Evolutionary conservation across 2,113 vertebrate species (phyloP), one percentile per base, ranked within the genome.

Genomic region (Carettochelys insculpta): DNA sequence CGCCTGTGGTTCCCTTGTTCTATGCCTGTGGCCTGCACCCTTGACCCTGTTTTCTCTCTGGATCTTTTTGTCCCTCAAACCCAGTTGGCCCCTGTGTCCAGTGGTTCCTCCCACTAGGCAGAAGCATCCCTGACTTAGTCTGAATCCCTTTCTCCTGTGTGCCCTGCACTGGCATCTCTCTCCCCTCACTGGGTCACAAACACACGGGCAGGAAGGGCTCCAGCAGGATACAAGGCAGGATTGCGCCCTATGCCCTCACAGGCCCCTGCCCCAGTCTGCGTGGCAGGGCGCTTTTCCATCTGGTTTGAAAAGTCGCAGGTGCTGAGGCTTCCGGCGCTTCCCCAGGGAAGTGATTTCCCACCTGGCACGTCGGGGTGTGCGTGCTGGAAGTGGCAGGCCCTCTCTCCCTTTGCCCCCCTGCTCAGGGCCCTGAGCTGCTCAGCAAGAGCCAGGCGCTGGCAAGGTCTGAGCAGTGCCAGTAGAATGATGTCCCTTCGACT

Each of bases 261-360:
- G 48, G 11, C 25, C 24, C 24, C 53, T 27, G 52, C 22, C 24
- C 24, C n/a, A 25, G 24, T 54, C 25, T 9, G 19, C 0, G 56
- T 3, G 54, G 77, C 38, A 80, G 43, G 5, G 41, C 24, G n/a
- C n/a, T n/a, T n/a, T n/a, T n/a, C n/a, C n/a, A n/a, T 6, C 0
- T 80, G 56, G 7, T 75, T 92, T 51, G 61, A 43, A 78, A 29
- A 2, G 3, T 31, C n/a, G 4, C 2, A 12, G 48, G 43, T 91
- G 53, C 24, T 54, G 53, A 54, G 25, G 53, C 24, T 54, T 4
- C 25, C 22, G 10, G 86, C 41, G 77, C 52, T 92, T 86, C 80
- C 86, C 52, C n/a, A 19, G 77, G 88, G 51, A 68, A 14, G 43
- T 54, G 53, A 54, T 54, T 54, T 9, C 53, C 53, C 53, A 54